Conservation (phyloP, 2,888 invertebrate genomes). For the Elaeidobius kamerunicus region DNA sequence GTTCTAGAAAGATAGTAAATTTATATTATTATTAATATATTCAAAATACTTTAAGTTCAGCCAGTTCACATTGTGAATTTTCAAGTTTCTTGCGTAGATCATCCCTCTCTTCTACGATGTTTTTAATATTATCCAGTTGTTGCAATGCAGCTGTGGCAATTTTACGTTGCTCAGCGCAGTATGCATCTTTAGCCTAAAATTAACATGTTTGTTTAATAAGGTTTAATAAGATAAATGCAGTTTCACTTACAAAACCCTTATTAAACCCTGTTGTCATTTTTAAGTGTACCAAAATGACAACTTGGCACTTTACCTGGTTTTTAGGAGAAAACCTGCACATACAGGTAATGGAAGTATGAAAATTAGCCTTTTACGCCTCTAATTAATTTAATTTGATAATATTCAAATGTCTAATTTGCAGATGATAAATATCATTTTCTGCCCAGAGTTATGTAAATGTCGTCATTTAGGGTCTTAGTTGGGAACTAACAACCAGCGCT, state of each 20-base stretch:
- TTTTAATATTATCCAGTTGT: slow-evolving; percentile 43
- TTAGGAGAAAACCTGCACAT: too few species aligned
- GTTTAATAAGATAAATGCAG: neutral
- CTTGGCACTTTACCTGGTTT: too few species aligned
- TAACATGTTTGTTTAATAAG: slow-evolving; percentile 1
- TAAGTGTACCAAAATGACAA: slow-evolving; percentile 11
- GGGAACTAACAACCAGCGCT: too few species aligned
- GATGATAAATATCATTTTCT: too few species aligned
- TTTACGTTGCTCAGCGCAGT: slow-evolving; percentile 40
- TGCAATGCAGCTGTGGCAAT: slow-evolving; percentile 40
- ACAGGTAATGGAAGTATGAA: too few species aligned
- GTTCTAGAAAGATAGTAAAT: neutral
- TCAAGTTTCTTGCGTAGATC: slow-evolving; percentile 38
- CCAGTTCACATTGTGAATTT: slow-evolving; percentile 39
- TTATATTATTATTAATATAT: neutral
- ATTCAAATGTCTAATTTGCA: too few species aligned
- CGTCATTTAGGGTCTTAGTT: too few species aligned
- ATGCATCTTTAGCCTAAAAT: slow-evolving; percentile 40
- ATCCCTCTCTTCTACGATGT: slow-evolving; percentile 42
- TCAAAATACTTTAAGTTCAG: slow-evolving; percentile 32
- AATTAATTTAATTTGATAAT: neutral
- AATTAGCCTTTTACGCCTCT: too few species aligned
- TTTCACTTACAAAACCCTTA: slow-evolving; percentile 32
- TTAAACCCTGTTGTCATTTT: slow-evolving; percentile 33
- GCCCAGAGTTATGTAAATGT: too few species aligned